Percentiles rank a stretch among this genome's conserved stretches.
Conservation (phyloP, 2,797 vertebrate species). For the Tragelaphus oryx region DNA sequence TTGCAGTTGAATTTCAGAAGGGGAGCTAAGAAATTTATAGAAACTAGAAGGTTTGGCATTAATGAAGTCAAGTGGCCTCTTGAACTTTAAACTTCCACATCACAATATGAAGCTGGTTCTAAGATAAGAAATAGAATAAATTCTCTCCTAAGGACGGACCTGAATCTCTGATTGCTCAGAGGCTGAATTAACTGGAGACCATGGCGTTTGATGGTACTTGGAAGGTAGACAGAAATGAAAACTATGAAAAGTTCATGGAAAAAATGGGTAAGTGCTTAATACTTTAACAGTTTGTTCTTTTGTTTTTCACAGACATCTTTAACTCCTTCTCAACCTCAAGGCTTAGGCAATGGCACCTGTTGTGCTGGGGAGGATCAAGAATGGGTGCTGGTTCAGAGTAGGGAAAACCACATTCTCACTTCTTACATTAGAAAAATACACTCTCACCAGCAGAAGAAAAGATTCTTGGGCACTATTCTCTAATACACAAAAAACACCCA, state of each 20-base stretch:
- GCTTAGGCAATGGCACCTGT: not conserved
- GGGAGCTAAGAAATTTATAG: not conserved
- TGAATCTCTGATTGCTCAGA: conserved; percentile 51
- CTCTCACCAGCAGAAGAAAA: not conserved
- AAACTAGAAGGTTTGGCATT: not conserved
- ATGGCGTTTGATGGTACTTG: conserved; percentile 93
- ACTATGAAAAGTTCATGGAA: conserved; percentile 98
- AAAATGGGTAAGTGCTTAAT: conserved; percentile 88
- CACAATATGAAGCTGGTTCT: conserved; percentile 80
- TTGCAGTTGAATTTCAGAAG: not conserved
- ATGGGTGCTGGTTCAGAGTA: rapidly evolving
- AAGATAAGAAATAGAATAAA: conserved; percentile 86
- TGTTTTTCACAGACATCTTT: not conserved
- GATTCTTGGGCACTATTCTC: not conserved
- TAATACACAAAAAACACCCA: not conserved
- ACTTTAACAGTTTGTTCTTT: not conserved
- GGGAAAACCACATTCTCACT: not conserved
- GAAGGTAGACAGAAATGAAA: conserved; percentile 91
- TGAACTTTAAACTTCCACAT: conserved; percentile 93
- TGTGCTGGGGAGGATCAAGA: no score
- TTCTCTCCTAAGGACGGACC: conserved; percentile 69
- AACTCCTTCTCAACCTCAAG: not conserved
- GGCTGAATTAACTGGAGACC: conserved; percentile 54
- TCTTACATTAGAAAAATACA: not conserved
- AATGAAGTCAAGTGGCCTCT: not conserved